phyloP scores from a whole-genome alignment of 2,888 invertebrate species.

The Sinodicranocentrus sp. region DNA sequence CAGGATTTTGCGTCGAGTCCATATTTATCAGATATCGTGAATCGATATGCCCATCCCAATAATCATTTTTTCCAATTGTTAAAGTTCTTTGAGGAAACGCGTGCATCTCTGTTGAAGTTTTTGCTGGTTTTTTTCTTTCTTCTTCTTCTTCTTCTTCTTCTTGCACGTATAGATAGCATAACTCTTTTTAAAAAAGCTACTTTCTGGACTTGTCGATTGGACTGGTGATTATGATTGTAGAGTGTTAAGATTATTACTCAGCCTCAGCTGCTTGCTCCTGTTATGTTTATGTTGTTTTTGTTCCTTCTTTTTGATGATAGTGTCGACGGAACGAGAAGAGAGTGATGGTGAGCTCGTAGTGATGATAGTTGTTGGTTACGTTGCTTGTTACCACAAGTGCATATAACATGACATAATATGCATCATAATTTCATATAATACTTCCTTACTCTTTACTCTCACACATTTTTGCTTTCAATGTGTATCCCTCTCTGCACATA shows the following conservation, averaged over 20 bases:
- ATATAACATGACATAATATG: constrained; percentile 29
- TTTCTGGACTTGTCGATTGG: background rate
- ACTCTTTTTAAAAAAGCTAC: constrained; percentile 28
- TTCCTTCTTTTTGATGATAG: constrained; percentile 35
- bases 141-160: no score
- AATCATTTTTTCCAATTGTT: no score
- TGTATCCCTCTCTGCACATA: no score
- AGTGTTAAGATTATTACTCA: constrained; percentile 15
- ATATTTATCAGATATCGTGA: no score
- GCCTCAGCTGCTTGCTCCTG: constrained; percentile 22
- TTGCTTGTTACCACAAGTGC: constrained; percentile 19
- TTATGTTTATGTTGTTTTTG: background rate
- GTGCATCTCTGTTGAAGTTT: no score
- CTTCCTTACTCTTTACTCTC: constrained; percentile 21
- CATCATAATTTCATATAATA: constrained; percentile 43
- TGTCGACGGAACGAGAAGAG: constrained; percentile 38
- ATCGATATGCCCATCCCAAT: no score
- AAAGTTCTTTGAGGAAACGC: no score
- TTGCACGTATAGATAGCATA: background rate
- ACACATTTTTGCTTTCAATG: no score
- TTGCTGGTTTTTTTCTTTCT: background rate
- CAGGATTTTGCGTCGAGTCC: no score
- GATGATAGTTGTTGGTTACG: background rate
- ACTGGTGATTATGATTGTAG: background rate
- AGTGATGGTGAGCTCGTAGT: constrained; percentile 18